Evolutionary conservation across 2,797 vertebrate genomes (phyloP).

Genomic region (Schizothorax lantsangensis): DNA sequence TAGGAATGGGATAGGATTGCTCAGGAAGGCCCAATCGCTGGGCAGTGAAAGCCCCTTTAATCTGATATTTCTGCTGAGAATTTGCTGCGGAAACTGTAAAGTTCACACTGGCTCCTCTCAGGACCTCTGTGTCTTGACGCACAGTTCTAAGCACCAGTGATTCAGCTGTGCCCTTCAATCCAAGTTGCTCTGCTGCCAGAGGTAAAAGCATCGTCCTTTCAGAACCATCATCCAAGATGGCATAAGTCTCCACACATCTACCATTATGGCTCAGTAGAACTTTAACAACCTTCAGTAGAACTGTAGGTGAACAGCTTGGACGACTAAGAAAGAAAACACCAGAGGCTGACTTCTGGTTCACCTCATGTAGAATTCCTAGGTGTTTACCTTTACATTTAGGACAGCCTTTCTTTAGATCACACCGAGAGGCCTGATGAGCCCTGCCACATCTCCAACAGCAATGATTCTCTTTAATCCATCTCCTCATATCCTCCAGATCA

Average conservation of each 20-base stretch:
- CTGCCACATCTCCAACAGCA: slow-evolving; percentile 4
- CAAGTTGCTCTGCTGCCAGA: neutral
- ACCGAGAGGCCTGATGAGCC: neutral
- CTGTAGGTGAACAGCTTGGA: neutral
- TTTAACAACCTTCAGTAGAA: neutral
- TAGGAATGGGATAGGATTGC: neutral
- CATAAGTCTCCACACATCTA: neutral
- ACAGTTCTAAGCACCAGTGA: neutral
- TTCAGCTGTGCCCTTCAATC: neutral
- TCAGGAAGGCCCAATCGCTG: neutral
- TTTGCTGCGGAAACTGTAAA: neutral
- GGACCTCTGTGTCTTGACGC: neutral
- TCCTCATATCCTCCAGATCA: neutral
- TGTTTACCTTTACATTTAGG: neutral
- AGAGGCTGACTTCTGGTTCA: slow-evolving; percentile 4
- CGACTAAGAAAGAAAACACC: neutral
- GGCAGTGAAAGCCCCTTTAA: neutral
- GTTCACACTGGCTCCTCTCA: neutral
- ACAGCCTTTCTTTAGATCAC: neutral
- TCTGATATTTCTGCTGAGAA: neutral
- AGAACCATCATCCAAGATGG: neutral
- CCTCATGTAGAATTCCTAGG: neutral
- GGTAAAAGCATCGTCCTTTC: neutral
- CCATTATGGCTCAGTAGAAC: neutral
- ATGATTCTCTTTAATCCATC: neutral